Conservation (phyloP, 2,888 invertebrate genomes). For the Tanypteryx hageni region DNA sequence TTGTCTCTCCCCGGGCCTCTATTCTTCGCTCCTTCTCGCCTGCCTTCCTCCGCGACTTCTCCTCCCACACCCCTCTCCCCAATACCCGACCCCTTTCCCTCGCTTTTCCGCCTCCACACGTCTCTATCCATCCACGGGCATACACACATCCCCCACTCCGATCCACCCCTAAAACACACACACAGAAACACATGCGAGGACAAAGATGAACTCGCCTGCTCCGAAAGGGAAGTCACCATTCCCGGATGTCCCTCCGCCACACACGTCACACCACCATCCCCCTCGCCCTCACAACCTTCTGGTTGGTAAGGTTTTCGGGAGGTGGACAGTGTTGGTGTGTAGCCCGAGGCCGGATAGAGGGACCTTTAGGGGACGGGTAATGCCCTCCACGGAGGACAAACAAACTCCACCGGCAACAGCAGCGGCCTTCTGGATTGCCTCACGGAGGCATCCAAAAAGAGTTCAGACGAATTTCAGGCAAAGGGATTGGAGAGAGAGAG, state of each 20-base stretch:
- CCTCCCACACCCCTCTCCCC: background rate
- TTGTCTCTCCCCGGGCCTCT: constrained; percentile 55
- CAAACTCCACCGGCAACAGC: background rate
- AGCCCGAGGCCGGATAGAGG: background rate
- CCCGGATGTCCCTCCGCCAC: too few relatives aligned
- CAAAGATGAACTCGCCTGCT: constrained; percentile 9
- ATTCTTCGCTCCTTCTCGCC: background rate
- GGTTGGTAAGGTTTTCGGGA: background rate
- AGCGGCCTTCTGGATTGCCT: background rate
- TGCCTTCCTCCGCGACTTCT: background rate
- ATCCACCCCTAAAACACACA: background rate
- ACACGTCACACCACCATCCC: background rate
- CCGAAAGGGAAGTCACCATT: background rate
- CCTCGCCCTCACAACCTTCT: background rate
- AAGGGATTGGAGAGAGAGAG: constrained; percentile 26
- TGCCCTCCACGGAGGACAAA: background rate
- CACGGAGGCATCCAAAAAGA: background rate
- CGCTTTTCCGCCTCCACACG: background rate
- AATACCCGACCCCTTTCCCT: background rate
- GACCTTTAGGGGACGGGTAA: background rate
- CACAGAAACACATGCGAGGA: background rate
- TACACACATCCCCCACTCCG: background rate
- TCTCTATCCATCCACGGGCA: background rate
- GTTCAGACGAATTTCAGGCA: background rate
- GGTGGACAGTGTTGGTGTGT: background rate